Evolutionary conservation across 2,113 vertebrate species (phyloP).

Genomic region (Aleadryas rufinucha): DNA sequence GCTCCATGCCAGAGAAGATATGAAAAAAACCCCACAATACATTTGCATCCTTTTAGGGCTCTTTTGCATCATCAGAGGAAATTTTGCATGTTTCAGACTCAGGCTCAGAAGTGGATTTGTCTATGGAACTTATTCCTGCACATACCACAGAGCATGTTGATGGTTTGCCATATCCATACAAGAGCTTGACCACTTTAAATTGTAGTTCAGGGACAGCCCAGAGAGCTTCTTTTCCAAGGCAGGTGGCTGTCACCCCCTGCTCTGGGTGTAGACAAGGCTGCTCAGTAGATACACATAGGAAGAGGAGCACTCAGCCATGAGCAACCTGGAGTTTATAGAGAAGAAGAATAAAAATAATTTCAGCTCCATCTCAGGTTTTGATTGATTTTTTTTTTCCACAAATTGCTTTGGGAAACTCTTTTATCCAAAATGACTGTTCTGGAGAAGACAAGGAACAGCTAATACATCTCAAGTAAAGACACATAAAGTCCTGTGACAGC

Average conservation of each 20-base stretch:
- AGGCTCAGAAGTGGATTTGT: neutral
- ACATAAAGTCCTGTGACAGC: neutral
- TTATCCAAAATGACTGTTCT: neutral
- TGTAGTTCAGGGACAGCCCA: neutral
- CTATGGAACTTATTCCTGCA: neutral
- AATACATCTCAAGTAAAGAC: neutral
- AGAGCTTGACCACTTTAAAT: neutral
- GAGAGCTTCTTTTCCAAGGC: neutral
- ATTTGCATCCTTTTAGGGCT: neutral
- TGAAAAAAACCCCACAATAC: fast-evolving
- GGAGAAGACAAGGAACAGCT: neutral
- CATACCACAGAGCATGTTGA: neutral
- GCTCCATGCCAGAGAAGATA: neutral
- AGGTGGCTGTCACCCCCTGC: neutral
- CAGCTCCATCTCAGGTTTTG: neutral
- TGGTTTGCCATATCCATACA: neutral
- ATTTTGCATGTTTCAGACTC: neutral
- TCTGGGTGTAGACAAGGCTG: neutral
- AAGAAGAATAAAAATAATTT: neutral
- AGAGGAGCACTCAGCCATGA: neutral
- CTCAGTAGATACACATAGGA: neutral
- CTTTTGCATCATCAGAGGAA: neutral
- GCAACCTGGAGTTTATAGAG: neutral
- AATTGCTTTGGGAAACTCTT: neutral
- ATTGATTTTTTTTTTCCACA: neutral